A percentile compares a stretch with the other conserved stretches of the same genome.
Evolutionary conservation across 2,888 invertebrate species (phyloP).

Genomic region (Macrosiphum euphorbiae): DNA sequence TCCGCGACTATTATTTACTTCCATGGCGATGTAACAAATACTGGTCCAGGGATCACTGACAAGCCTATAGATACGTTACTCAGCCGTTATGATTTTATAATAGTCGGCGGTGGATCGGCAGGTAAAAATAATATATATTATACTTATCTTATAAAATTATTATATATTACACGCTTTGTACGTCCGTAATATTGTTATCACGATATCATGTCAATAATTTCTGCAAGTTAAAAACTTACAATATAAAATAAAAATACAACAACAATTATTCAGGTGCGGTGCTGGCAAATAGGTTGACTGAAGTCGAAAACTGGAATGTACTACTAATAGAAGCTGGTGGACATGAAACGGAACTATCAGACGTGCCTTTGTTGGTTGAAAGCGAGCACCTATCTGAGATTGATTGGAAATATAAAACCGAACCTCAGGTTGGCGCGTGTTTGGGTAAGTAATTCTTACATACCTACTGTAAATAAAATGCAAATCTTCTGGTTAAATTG

Average conservation of each 20-base stretch:
- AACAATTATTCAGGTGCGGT: too few relatives aligned
- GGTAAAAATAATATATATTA: slow-evolving; percentile 71
- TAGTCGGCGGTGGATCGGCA: slow-evolving; percentile 71
- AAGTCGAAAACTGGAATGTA: too few relatives aligned
- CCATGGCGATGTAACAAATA: slow-evolving; percentile 86
- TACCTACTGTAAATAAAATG: too few relatives aligned
- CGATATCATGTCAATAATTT: too few relatives aligned
- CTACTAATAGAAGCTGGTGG: slow-evolving; percentile 74
- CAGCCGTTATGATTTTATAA: slow-evolving; percentile 85
- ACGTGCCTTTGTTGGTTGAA: slow-evolving; percentile 88
- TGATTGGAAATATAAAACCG: slow-evolving; percentile 95
- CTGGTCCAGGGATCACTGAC: slow-evolving; percentile 84
- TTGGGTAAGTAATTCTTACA: slow-evolving; percentile 75
- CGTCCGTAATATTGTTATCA: too few relatives aligned
- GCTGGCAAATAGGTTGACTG: too few relatives aligned
- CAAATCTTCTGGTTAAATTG: too few relatives aligned
- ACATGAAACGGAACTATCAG: slow-evolving; percentile 91
- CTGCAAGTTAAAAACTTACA: too few relatives aligned
- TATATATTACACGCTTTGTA: too few relatives aligned
- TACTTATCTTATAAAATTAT: too few relatives aligned
- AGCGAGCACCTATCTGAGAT: slow-evolving; percentile 88
- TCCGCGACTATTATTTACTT: slow-evolving; percentile 89
- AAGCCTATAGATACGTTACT: slow-evolving; percentile 76
- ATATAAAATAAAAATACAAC: too few relatives aligned
- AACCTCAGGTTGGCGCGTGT: slow-evolving; percentile 85